Conservation (phyloP, 2,797 vertebrate species). For the Balearica regulorum region DNA sequence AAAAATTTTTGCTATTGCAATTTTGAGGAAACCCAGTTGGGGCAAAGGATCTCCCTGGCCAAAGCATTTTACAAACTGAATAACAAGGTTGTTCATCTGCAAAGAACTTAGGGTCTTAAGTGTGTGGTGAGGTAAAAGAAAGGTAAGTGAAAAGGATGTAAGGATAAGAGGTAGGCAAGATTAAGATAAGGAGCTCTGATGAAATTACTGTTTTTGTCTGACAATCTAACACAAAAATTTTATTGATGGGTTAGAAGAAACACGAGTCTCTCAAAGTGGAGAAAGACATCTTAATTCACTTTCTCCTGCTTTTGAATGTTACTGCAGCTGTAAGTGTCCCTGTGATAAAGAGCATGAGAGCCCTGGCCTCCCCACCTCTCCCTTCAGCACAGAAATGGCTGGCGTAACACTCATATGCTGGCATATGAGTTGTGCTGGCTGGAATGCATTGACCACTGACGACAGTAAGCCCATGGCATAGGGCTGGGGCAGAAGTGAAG, state of each 20-base stretch:
- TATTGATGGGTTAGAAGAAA: neutral
- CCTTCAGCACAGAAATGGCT: too few relatives aligned
- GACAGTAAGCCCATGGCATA: neutral
- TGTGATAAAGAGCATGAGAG: neutral
- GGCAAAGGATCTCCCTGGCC: neutral
- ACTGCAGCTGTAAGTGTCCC: neutral
- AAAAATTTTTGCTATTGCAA: neutral
- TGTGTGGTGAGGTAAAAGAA: neutral
- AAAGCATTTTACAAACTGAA: neutral
- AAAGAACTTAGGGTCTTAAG: neutral
- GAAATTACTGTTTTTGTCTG: neutral
- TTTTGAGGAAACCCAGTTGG: neutral
- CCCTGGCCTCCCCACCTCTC: neutral
- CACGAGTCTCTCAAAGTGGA: neutral
- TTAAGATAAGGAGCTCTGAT: neutral
- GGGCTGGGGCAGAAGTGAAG: neutral
- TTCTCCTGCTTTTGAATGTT: neutral
- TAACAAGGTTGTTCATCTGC: neutral
- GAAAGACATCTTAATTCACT: neutral
- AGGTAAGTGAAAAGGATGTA: neutral
- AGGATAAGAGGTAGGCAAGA: neutral
- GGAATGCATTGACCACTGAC: neutral
- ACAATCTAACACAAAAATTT: neutral
- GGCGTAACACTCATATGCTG: rapidly evolving
- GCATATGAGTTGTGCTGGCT: neutral